Percentiles rank a stretch among this genome's conserved stretches.
phyloP scores from a whole-genome alignment of 2,113 vertebrate genomes.

The Nyctereutes procyonoides region DNA sequence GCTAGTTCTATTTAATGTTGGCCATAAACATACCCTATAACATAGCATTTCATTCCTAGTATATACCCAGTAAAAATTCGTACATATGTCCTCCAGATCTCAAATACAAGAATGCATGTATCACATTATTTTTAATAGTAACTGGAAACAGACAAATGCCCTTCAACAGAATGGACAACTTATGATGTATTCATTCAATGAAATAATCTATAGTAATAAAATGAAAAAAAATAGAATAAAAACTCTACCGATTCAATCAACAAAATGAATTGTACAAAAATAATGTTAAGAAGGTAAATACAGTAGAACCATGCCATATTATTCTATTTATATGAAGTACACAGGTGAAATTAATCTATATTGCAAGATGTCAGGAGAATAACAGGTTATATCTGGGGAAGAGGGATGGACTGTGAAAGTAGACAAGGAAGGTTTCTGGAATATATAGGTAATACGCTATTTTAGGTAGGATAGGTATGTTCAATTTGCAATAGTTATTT shows the following conservation, averaged over 20 bases:
- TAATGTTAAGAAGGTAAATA: neutral
- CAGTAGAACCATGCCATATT: neutral
- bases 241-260: neutral
- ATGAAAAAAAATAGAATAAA: neutral
- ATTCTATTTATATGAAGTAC: neutral
- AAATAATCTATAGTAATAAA: neutral
- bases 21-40: neutral
- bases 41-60: neutral
- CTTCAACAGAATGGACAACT: neutral
- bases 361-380: neutral
- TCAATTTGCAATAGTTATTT: neutral
- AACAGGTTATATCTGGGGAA: neutral
- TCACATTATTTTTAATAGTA: neutral
- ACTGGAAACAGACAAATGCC: neutral
- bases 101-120: neutral
- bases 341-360: neutral
- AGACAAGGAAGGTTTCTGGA: neutral
- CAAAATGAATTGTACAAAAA: neutral
- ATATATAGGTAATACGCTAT: neutral
- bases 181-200: neutral
- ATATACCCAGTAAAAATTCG: neutral
- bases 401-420: fast-evolving
- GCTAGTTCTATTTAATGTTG: neutral
- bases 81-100: neutral
- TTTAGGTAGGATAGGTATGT: neutral